These are phyloP conservation scores for Papilio polyxenes DNA, from an alignment of 1,140 invertebrate species.

Conservation along the genomic window DNA sequence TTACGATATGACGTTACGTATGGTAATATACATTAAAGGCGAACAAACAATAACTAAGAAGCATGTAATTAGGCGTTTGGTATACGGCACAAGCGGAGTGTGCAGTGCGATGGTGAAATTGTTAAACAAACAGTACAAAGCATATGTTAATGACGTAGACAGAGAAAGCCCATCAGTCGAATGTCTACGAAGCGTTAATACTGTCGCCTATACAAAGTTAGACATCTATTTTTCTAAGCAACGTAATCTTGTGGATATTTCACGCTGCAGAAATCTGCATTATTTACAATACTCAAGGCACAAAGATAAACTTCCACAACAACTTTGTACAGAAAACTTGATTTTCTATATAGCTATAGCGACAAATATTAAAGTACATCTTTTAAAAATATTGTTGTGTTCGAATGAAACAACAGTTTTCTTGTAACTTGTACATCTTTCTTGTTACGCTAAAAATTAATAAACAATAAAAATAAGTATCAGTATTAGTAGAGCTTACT, in stretches of 20 bases:
- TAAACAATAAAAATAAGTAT: neutral
- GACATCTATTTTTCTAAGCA: constrained; percentile 48
- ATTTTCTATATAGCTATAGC: too few relatives aligned
- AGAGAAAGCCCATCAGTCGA: constrained; percentile 70
- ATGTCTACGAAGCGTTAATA: constrained; percentile 65
- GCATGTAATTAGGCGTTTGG: constrained; percentile 31
- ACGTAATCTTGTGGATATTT: neutral
- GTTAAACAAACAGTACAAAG: constrained; percentile 70
- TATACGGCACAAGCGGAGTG: neutral
- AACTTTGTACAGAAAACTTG: too few relatives aligned
- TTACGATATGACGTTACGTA: constrained; percentile 13
- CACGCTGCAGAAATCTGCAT: neutral
- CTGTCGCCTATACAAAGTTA: constrained; percentile 48
- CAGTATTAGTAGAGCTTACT: neutral
- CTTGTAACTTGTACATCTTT: neutral
- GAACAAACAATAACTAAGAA: constrained; percentile 31
- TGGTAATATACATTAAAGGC: constrained; percentile 23
- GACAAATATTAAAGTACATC: too few relatives aligned
- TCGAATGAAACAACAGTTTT: too few relatives aligned
- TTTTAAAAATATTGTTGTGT: too few relatives aligned
- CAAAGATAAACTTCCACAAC: too few relatives aligned
- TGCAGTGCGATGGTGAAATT: constrained; percentile 60
- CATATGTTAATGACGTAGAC: constrained; percentile 68
- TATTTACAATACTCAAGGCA: neutral
- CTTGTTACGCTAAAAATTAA: neutral